phyloP scores from a whole-genome alignment of 2,888 invertebrate species.

The Parnassius smintheus region DNA sequence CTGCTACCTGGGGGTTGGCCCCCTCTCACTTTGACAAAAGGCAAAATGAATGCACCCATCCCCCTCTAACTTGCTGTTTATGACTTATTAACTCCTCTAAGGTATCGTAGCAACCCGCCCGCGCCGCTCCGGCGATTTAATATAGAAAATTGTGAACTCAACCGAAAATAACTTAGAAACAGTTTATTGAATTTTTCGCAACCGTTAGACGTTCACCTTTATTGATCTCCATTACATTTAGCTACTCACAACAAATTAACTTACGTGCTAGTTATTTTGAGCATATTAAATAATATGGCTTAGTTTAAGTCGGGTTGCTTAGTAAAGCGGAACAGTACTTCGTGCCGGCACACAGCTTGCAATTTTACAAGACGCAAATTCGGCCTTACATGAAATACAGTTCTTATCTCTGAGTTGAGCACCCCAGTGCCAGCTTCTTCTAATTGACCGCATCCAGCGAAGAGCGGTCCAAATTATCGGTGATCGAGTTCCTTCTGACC shows the following conservation, averaged over 20 bases:
- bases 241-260: not conserved
- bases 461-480: too few relatives aligned
- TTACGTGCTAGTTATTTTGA: too few relatives aligned
- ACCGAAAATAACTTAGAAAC: conserved; percentile 59
- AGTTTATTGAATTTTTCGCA: conserved; percentile 73
- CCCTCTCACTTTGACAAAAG: conserved; percentile 47
- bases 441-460: too few relatives aligned
- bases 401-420: too few relatives aligned
- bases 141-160: conserved; percentile 78
- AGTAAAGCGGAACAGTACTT: too few relatives aligned
- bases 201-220: conserved; percentile 35
- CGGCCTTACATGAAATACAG: too few relatives aligned
- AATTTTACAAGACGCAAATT: too few relatives aligned
- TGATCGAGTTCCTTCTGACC: too few relatives aligned
- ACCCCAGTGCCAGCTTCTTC: too few relatives aligned
- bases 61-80: conserved; percentile 65
- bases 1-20: conserved; percentile 60
- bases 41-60: conserved; percentile 42
- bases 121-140: conserved; percentile 65
- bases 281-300: too few relatives aligned
- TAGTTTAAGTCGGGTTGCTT: too few relatives aligned
- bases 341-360: too few relatives aligned
- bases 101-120: conserved; percentile 79
- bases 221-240: conserved; percentile 21
- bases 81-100: conserved; percentile 80